These are phyloP conservation scores for Drosophila pandora DNA, from an alignment of 1,140 invertebrate species.

Conservation along the genomic window DNA sequence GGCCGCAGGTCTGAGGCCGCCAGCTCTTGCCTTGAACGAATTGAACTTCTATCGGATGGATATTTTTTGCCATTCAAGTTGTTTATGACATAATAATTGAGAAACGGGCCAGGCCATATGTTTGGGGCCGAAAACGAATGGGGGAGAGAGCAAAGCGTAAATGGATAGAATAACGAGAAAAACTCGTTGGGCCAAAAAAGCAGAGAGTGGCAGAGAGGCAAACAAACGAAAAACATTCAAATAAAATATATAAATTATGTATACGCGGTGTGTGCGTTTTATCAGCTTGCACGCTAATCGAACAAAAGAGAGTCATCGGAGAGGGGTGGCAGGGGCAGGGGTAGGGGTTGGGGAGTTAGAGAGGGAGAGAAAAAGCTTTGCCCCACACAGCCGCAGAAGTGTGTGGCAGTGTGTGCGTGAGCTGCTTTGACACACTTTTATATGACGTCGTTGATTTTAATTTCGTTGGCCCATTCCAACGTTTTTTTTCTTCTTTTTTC, in stretches of 20 bases:
- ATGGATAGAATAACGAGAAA: constrained; percentile 58
- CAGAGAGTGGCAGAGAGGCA: constrained; percentile 1
- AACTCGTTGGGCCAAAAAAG: constrained; percentile 54
- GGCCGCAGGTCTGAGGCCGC: constrained; percentile 14
- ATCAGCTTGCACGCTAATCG: constrained; percentile 50
- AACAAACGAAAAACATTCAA: constrained; percentile 71
- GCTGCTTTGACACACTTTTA: constrained; percentile 83
- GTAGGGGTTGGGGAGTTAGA: background rate
- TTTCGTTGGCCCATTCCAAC: constrained; percentile 65
- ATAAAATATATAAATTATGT: constrained; percentile 74
- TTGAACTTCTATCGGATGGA: constrained; percentile 53
- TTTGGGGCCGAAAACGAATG: background rate
- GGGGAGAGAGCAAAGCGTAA: background rate
- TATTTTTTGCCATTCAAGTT: constrained; percentile 54
- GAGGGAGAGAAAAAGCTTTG: constrained; percentile 58
- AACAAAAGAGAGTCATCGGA: constrained; percentile 11
- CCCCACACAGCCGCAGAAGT: constrained; percentile 17
- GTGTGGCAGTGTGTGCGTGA: constrained; percentile 33
- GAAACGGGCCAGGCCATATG: constrained; percentile 42
- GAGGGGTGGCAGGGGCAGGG: background rate
- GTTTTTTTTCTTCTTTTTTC: constrained; percentile 16
- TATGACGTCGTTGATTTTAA: constrained; percentile 82
- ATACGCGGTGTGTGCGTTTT: constrained; percentile 74
- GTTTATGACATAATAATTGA: constrained; percentile 74
- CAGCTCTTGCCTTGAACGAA: constrained; percentile 54